Percentiles rank a stretch among this genome's conserved stretches.
Conservation (phyloP, 2,797 vertebrate species). For the Sebastes hubbsi region DNA sequence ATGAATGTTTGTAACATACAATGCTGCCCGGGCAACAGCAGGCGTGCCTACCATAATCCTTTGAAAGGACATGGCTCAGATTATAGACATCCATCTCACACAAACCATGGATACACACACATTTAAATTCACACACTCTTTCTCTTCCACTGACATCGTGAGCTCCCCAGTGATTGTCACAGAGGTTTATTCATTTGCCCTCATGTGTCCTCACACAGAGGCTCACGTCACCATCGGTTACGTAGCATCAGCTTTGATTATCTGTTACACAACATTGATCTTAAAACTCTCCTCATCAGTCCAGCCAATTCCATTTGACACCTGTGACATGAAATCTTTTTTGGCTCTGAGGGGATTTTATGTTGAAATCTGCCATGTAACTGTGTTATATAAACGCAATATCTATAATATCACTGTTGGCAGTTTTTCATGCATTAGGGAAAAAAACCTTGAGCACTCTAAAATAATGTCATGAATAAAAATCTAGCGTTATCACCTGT, state of each 20-base stretch:
- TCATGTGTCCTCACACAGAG: not conserved
- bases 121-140: not conserved
- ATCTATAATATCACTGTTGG: not conserved
- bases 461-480: not conserved
- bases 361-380: not conserved
- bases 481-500: not conserved
- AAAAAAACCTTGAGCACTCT: not conserved
- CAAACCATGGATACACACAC: not conserved
- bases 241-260: constrained; percentile 5
- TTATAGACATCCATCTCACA: constrained; percentile 24
- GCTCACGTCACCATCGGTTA: not conserved
- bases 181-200: not conserved
- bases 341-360: not conserved
- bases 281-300: constrained; percentile 3
- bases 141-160: not conserved
- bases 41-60: constrained; percentile 47
- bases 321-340: not conserved
- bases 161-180: not conserved
- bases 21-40: constrained; percentile 19
- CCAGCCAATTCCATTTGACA: constrained; percentile 11
- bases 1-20: constrained; percentile 27
- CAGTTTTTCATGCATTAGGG: not conserved
- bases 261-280: constrained; percentile 31
- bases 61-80: constrained; percentile 31
- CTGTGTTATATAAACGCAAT: constrained; percentile 10